Evolutionary conservation across 2,888 invertebrate species (phyloP), one percentile per base, ranked within the genome.

Genomic region (Oligia strigilis): DNA sequence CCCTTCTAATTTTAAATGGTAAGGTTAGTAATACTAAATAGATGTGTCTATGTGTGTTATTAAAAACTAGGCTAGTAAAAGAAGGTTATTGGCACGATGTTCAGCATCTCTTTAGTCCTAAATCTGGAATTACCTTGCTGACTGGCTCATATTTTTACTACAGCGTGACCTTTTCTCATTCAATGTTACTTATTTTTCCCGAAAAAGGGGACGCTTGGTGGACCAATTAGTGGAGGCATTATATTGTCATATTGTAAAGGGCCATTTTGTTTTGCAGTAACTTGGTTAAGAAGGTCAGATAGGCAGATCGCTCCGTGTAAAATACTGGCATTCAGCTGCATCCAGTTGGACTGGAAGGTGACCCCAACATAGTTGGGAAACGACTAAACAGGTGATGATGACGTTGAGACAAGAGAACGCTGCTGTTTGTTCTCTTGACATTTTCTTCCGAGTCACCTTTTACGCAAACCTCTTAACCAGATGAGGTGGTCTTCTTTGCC

Each of bases 1-100:
- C 62, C 84, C 80, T 84, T 82, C 84, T 81, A 81, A 83, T 82
- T 79, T 36, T 73, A 72, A 72, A 78, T 71, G 72, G 60, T 82
- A 83, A 81, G 72, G 78, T 60, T 77, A 70, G n/a, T 36, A 60
- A 49, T 29, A 43, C 8, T 0, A 29, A 29, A 67, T 43, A 14
- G 23, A n/a, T n/a, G n/a, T 66, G 19, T 6, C 19, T 19, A 40
- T 65, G 11, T 40, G 23, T 40, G 6, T 23, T 66, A 23, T 23
- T 23, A 40, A 23, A 66, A n/a, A 23, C 40, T 40, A 66, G 66
- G 6, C 55, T 19, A 2, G 55, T 23, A 55, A 55, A 55, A 55
- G 55, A 4, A 55, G 19, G 8, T 8, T 46, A 13, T 1, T 46
- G 0, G 46, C 13, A 3, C 11, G 13, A 3, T 46, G 13, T 46